Percentiles rank a stretch among this genome's conserved stretches.
Evolutionary conservation across 2,888 invertebrate genomes (phyloP).

Genomic region (Bruchidius siliquastri): DNA sequence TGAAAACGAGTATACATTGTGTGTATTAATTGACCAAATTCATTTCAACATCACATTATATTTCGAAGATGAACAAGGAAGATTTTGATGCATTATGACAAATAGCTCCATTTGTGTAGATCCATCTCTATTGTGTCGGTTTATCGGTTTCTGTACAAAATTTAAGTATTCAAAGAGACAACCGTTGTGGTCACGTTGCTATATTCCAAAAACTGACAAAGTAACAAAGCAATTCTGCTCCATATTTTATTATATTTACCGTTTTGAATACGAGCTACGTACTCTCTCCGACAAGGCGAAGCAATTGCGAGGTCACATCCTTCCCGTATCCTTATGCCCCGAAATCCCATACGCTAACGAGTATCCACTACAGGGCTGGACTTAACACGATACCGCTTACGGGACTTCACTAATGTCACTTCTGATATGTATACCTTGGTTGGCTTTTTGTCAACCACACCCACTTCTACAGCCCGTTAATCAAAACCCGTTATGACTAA

Average conservation of each 20-base stretch:
- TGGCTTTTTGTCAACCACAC: too few relatives aligned
- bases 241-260: not conserved
- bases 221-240: not conserved
- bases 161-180: not conserved
- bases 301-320: not conserved
- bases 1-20: too few relatives aligned
- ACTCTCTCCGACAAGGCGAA: not conserved
- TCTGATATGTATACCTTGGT: too few relatives aligned
- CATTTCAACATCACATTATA: too few relatives aligned
- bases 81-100: not conserved
- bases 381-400: not conserved
- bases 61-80: too few relatives aligned
- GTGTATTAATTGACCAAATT: too few relatives aligned
- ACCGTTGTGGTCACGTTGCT: not conserved
- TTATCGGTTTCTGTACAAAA: not conserved
- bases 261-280: not conserved
- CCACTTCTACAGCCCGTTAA: too few relatives aligned
- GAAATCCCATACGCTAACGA: not conserved
- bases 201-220: not conserved
- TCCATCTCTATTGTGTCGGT: not conserved
- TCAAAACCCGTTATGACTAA: too few relatives aligned
- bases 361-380: not conserved
- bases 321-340: not conserved
- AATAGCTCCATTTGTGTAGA: not conserved
- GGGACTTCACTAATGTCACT: too few relatives aligned